Base-by-base conservation (phyloP, 2,113 vertebrate genomes). In the Caranx melampygus region DNA sequence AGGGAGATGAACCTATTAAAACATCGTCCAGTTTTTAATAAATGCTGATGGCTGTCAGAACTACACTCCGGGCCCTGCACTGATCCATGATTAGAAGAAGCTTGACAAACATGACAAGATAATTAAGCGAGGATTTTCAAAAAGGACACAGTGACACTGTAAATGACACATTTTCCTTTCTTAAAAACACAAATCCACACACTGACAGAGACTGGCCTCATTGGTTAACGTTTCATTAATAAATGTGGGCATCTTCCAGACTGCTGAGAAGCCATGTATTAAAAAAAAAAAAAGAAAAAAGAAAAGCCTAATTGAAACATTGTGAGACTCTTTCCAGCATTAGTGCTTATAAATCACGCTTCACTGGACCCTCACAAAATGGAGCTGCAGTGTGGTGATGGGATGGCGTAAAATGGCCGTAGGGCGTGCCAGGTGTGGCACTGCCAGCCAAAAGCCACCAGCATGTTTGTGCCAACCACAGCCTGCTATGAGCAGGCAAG, bases 401-500 rank as follows among this genome's bases (percentile, higher is more conserved):
- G 82, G 69, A 59, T 55, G 59, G n/a, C 59, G 70, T 86, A 93
- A 94, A 94, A 92, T 92, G 93, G 91, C 90, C n/a, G 89, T 12
- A 45, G 52, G 80, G 55, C 62, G 81, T 44, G 55, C 37, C 72
- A 57, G 83, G 84, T 33, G 61, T 64, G 80, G 63, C 70, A 66
- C 75, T 76, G 82, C 70, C 90, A 87, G 78, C 72, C 81, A 87
- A 52, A 67, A 61, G 62, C 66, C 51, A 9, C 35, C 31, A 51
- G 59, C 31, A 66, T 34, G 60, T 79, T 18, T 75, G 60, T 40
- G 45, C 66, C 71, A 83, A 44, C 64, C 57, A 84, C 58, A 58
- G 2, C 35, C 61, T 42, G 8, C 65, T n/a, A 7, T 59, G 52
- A 63, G 26, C 21, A 5, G 9, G 4, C 12, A 20, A 11, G 12